Evolutionary conservation across 2,888 invertebrate genomes (phyloP).

Genomic region (Cancer borealis): DNA sequence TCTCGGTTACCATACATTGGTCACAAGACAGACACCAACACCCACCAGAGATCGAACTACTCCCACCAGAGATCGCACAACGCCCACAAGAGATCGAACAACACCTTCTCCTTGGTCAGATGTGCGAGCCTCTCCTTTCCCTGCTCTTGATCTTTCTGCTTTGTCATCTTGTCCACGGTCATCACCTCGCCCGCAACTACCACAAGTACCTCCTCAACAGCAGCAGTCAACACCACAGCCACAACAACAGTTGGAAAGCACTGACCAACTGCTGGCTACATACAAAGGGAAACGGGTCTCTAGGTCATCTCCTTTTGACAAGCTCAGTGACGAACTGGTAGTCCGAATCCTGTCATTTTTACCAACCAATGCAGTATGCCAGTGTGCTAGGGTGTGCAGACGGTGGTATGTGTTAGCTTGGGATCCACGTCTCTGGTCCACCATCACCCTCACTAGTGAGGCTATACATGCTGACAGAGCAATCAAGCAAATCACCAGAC

Average conservation of each 20-base stretch:
- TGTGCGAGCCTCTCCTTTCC: conserved; percentile 74
- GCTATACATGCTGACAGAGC: conserved; percentile 85
- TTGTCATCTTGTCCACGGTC: conserved; percentile 74
- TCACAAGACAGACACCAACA: conserved; percentile 75
- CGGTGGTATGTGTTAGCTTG: conserved; percentile 89
- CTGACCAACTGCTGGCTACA: conserved; percentile 79
- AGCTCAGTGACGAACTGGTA: conserved; percentile 85
- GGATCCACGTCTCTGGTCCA: conserved; percentile 88
- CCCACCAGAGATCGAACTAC: conserved; percentile 75
- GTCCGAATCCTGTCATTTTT: conserved; percentile 87
- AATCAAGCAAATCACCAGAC: conserved; percentile 79
- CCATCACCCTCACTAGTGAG: conserved; percentile 85
- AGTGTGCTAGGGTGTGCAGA: conserved; percentile 87
- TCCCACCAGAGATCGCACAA: conserved; percentile 73
- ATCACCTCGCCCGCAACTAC: conserved; percentile 79
- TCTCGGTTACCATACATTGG: conserved; percentile 90
- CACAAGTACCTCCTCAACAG: conserved; percentile 72
- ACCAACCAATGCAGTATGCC: conserved; percentile 86
- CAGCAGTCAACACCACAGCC: conserved; percentile 71
- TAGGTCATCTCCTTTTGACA: conserved; percentile 82
- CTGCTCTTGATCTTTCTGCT: conserved; percentile 74
- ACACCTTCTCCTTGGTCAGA: conserved; percentile 77
- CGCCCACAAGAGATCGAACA: conserved; percentile 75
- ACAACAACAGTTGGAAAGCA: conserved; percentile 77
- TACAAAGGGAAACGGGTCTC: conserved; percentile 80